These are phyloP conservation scores for Hystrix brachyura DNA, from an alignment of 2,113 vertebrate genomes.

Conservation along the genomic window DNA sequence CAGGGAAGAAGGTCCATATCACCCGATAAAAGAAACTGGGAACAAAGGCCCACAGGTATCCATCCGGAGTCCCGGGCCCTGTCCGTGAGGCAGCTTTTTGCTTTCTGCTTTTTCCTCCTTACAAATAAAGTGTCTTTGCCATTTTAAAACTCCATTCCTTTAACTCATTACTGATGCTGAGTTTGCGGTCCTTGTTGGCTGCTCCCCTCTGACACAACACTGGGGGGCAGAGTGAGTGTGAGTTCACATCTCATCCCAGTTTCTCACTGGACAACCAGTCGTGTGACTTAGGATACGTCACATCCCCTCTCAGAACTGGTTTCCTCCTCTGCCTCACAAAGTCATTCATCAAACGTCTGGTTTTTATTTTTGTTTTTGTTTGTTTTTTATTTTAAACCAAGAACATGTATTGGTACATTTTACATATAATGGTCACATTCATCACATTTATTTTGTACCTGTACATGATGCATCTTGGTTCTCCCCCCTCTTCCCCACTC, in stretches of 20 bases:
- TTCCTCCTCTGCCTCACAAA: neutral
- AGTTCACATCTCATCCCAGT: neutral
- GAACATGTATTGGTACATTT: no score
- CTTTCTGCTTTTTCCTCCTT: neutral
- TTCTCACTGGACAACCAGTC: neutral
- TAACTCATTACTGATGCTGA: no score
- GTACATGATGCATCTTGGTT: no score
- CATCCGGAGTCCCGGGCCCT: neutral
- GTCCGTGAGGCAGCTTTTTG: no score
- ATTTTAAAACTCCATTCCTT: no score
- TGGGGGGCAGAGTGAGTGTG: neutral
- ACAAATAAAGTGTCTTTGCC: neutral
- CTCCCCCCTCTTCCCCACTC: no score
- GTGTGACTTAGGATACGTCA: neutral
- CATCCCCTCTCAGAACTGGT: neutral
- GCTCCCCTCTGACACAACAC: no score
- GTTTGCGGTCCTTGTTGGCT: no score
- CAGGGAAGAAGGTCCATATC: neutral
- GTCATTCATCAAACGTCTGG: neutral
- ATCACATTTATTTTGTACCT: no score
- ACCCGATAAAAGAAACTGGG: neutral
- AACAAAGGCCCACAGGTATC: neutral
- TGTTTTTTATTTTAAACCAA: no score
- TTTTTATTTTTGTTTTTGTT: neutral
- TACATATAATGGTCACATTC: no score